A percentile compares a stretch with the other conserved stretches of the same genome.
These are phyloP conservation scores for Cephalopachus bancanus DNA, from an alignment of 2,797 vertebrate species.

Conservation along the genomic window DNA sequence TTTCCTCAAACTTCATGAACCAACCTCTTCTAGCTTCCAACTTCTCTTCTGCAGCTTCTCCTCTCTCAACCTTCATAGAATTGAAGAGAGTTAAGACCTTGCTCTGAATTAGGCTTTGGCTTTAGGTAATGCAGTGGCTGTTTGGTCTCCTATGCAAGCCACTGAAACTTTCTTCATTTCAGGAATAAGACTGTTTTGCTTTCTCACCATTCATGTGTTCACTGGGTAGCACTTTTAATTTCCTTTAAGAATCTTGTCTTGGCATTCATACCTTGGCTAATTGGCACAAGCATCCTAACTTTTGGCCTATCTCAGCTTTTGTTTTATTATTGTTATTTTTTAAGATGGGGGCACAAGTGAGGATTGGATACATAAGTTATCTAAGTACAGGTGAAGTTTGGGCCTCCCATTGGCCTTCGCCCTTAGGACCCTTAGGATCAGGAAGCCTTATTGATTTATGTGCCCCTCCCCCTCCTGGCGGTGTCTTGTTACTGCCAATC, in stretches of 20 bases:
- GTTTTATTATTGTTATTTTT: too few relatives aligned
- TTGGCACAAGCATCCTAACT: background rate
- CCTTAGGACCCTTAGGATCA: too few relatives aligned
- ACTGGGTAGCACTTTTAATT: background rate
- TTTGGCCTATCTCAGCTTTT: background rate
- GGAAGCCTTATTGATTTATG: too few relatives aligned
- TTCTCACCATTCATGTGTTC: background rate
- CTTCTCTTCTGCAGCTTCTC: background rate
- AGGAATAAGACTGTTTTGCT: background rate
- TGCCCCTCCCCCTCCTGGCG: too few relatives aligned
- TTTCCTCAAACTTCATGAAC: background rate
- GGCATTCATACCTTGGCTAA: background rate
- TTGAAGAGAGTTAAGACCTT: background rate
- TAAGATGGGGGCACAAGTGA: too few relatives aligned
- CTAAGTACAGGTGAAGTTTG: too few relatives aligned
- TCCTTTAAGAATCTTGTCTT: background rate
- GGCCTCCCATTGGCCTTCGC: too few relatives aligned
- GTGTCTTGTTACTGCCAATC: too few relatives aligned
- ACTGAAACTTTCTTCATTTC: background rate
- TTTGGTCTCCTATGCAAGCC: background rate
- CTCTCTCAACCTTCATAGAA: background rate
- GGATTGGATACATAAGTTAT: too few relatives aligned
- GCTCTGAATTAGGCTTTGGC: background rate
- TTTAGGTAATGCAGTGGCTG: background rate
- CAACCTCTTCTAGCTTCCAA: background rate